Evolutionary conservation across 2,113 vertebrate genomes (phyloP).

Genomic region (Hucho hucho): DNA sequence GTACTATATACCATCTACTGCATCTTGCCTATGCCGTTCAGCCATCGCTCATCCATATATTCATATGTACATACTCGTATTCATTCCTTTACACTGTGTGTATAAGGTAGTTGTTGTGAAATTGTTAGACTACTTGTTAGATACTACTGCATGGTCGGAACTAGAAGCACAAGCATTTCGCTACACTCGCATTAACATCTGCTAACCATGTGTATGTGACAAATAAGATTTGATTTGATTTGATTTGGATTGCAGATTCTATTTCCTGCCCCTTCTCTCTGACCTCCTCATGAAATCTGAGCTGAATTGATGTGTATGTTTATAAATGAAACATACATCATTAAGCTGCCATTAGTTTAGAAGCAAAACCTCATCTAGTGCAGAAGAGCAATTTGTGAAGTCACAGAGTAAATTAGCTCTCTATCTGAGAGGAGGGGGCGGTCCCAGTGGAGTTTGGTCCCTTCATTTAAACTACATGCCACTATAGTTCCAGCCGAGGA

Average conservation of each 20-base stretch:
- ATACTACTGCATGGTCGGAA: too few species aligned
- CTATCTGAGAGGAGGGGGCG: conserved; percentile 23
- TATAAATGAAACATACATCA: conserved; percentile 20
- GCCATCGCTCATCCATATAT: too few species aligned
- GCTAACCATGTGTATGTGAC: too few species aligned
- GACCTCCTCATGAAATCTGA: background rate
- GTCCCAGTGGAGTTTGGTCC: conserved; percentile 19
- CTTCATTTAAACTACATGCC: conserved; percentile 38
- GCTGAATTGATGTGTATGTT: conserved; percentile 8
- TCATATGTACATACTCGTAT: too few species aligned
- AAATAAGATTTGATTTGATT: too few species aligned
- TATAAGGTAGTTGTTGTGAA: too few species aligned
- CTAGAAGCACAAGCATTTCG: too few species aligned
- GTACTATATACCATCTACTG: too few species aligned
- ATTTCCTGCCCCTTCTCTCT: conserved; percentile 6
- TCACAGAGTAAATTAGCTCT: conserved; percentile 45
- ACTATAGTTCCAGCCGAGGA: conserved; percentile 9
- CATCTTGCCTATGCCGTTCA: too few species aligned
- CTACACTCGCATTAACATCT: too few species aligned
- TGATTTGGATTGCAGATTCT: background rate
- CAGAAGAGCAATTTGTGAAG: conserved; percentile 44
- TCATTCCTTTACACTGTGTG: too few species aligned
- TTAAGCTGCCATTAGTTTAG: conserved; percentile 23
- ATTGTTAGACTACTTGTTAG: too few species aligned
- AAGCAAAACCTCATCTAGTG: conserved; percentile 25